Base-by-base conservation (phyloP, 2,888 invertebrate species). In the Syritta pipiens region DNA sequence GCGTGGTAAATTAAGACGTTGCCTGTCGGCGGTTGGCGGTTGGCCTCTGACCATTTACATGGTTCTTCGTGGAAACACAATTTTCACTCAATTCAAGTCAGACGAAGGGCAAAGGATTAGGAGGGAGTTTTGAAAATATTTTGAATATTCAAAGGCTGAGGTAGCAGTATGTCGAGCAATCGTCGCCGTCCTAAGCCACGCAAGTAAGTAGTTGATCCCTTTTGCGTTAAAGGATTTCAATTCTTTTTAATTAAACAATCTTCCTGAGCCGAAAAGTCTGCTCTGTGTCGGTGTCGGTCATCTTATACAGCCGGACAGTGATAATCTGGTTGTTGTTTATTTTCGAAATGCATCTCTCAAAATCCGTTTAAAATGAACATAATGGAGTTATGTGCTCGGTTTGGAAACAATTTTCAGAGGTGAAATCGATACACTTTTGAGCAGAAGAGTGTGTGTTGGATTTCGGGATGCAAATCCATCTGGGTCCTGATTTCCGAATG, bases 141-240 rank as follows among this genome's bases (percentile, higher is more conserved):
- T 74, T 62, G 79, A 74, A 68, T 67, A 35, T 46, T 67, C 55
- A 7, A 20, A 55, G 67, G 55, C 24, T 72, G 65, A 51, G 26
- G 30, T n/a, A n/a, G 20, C 53, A 59, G 57, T 28, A 57, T 71
- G 44, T n/a, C n/a, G n/a, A n/a, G n/a, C 68, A 49, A 72, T 67
- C 67, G 67, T 44, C 51, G 53, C 65, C 65, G 65, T 71, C 77
- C 72, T 37, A 17, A 17, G 17, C 37, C 37, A 37, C 37, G 37
- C 2, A 67, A 71, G 37, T 77, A 77, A 77, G 74, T 68, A 74
- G 60, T 68, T 79, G 79, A 79, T 79, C 79, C 79, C 51, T 79
- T 79, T 79, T 79, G 57, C 79, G 59, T 79, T 79, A 79, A 79
- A 74, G 79, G 79, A 79, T 79, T 79, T 79, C 79, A 79, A 79